A percentile compares a stretch with the other conserved stretches of the same genome.
Evolutionary conservation across 2,113 vertebrate species (phyloP).

Genomic region (Phyllopteryx taeniolatus): DNA sequence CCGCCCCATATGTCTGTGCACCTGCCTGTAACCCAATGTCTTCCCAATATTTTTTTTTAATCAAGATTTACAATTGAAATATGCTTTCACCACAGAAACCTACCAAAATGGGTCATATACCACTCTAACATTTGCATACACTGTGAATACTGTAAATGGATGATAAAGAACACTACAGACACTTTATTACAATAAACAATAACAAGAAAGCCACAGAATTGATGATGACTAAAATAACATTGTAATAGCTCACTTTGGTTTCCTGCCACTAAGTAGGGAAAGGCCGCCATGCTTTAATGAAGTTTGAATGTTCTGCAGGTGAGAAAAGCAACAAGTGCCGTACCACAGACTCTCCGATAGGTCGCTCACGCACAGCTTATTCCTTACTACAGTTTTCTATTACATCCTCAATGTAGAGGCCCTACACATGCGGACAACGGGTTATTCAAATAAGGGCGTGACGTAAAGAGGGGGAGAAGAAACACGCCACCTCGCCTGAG

Average conservation of each 20-base stretch:
- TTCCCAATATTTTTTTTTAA: too few relatives aligned
- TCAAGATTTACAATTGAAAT: too few relatives aligned
- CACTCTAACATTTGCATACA: too few relatives aligned
- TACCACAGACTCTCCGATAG: constrained; percentile 19
- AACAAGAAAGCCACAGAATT: background rate
- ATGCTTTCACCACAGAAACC: too few relatives aligned
- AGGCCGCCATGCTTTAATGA: background rate
- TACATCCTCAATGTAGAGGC: constrained; percentile 12
- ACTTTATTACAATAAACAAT: background rate
- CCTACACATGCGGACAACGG: constrained; percentile 37
- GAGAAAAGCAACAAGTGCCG: constrained; percentile 40
- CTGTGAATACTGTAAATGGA: too few relatives aligned
- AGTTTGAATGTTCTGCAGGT: background rate
- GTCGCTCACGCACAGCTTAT: constrained; percentile 36
- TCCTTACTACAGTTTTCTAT: constrained; percentile 9
- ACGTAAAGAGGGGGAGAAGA: constrained; percentile 33
- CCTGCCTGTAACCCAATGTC: too few relatives aligned
- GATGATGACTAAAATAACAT: background rate
- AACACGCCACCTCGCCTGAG: constrained; percentile 32
- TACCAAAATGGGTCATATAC: too few relatives aligned
- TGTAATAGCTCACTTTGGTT: background rate
- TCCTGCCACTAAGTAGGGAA: background rate
- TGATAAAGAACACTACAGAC: background rate
- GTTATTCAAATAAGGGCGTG: constrained; percentile 15
- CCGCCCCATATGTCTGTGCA: too few relatives aligned